phyloP scores from a whole-genome alignment of 2,113 vertebrate genomes.

The Tyto alba region DNA sequence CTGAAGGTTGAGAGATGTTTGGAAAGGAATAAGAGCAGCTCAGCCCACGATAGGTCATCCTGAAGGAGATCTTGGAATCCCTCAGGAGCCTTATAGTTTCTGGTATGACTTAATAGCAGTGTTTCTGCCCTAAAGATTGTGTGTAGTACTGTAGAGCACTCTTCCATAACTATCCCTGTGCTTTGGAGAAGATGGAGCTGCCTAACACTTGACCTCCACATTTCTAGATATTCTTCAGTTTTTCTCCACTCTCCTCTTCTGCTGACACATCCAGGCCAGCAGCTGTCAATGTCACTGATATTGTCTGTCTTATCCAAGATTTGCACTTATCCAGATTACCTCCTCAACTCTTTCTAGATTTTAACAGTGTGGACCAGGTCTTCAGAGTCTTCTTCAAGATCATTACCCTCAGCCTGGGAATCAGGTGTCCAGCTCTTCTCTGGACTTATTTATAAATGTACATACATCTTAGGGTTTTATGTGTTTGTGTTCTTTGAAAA shows the following conservation, averaged over 20 bases:
- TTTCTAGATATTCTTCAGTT: background rate
- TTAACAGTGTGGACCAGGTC: background rate
- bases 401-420: background rate
- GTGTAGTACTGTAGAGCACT: background rate
- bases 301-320: background rate
- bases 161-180: background rate
- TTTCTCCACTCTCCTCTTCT: background rate
- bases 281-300: background rate
- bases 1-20: background rate
- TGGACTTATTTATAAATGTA: background rate
- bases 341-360: background rate
- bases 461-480: background rate
- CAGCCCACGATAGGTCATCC: background rate
- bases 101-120: background rate
- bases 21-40: background rate
- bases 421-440: background rate
- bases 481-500: conserved; percentile 34
- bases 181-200: background rate
- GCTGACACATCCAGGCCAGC: background rate
- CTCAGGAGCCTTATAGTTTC: background rate
- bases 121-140: background rate
- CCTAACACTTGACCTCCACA: background rate
- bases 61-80: background rate
- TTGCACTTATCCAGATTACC: background rate
- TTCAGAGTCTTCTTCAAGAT: background rate